Percentiles rank a stretch among this genome's conserved stretches.
phyloP scores from a whole-genome alignment of 2,888 invertebrate genomes.

The Ophioninae sp. region DNA sequence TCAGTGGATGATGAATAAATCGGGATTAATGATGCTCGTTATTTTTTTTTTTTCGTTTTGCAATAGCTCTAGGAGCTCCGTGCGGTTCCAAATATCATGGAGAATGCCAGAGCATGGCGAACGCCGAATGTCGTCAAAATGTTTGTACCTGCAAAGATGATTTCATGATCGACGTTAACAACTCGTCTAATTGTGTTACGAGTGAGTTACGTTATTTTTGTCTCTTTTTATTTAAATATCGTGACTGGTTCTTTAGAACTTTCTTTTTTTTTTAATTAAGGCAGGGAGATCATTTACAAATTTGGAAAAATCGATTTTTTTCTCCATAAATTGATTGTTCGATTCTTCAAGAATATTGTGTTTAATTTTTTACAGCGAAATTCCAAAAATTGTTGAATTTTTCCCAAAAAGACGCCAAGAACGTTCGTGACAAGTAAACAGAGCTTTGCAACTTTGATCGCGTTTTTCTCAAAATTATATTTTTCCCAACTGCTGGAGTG shows the following conservation, averaged over 20 bases:
- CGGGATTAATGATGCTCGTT: neutral
- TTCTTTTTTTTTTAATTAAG: no score
- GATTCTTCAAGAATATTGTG: no score
- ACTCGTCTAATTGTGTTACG: slow-evolving; percentile 71
- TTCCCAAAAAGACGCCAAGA: no score
- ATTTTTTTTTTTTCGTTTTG: neutral
- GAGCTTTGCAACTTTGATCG: no score
- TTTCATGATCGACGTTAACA: slow-evolving; percentile 68
- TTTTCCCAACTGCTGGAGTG: no score
- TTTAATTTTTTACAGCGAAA: no score
- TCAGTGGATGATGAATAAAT: neutral
- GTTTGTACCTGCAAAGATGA: slow-evolving; percentile 69
- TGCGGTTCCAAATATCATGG: slow-evolving; percentile 54
- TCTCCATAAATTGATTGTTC: no score
- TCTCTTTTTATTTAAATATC: neutral
- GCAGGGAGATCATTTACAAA: no score
- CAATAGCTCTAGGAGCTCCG: slow-evolving; percentile 66
- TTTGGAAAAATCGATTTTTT: no score
- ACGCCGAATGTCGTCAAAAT: slow-evolving; percentile 70
- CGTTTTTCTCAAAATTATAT: no score
- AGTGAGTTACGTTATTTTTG: slow-evolving; percentile 63
- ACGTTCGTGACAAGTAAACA: no score
- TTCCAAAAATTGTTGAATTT: no score
- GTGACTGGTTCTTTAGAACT: neutral
- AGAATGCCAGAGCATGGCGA: slow-evolving; percentile 68